Evolutionary conservation across 2,797 vertebrate species (phyloP).

Genomic region (Notamacropus eugenii): DNA sequence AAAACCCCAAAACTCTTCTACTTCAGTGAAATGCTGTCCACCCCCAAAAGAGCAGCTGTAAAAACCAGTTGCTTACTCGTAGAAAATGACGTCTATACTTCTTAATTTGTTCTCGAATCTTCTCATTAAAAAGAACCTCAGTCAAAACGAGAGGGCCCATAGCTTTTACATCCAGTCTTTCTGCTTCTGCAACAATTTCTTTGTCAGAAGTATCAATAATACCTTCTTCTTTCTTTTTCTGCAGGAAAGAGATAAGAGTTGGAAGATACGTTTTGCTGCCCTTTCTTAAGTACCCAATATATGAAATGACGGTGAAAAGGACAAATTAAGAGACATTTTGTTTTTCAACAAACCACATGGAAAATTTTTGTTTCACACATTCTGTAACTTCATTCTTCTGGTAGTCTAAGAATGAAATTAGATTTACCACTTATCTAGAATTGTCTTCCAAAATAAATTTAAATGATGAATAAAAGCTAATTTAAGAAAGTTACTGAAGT

Average conservation of each 20-base stretch:
- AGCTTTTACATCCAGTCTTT: constrained; percentile 96
- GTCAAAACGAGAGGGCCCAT: constrained; percentile 97
- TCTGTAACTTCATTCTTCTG: neutral
- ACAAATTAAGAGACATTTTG: neutral
- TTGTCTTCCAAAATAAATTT: neutral
- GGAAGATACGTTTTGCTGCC: neutral
- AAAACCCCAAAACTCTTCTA: too few species aligned
- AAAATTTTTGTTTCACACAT: neutral
- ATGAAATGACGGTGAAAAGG: neutral
- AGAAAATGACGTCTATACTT: constrained; percentile 97
- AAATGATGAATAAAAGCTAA: neutral
- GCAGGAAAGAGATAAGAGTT: neutral
- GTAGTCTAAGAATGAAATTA: neutral
- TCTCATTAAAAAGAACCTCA: constrained; percentile 96
- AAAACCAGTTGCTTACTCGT: constrained; percentile 86
- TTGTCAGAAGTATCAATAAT: constrained; percentile 93
- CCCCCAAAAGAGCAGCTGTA: neutral
- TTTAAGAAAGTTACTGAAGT: rapidly evolving
- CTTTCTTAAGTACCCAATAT: neutral
- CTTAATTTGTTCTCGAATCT: constrained; percentile 97
- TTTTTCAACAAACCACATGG: neutral
- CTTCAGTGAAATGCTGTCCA: neutral
- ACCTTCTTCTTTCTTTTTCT: constrained; percentile 96
- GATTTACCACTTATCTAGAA: neutral
- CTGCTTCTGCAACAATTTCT: constrained; percentile 96